These are phyloP conservation scores for Styela clava DNA, from an alignment of 23 tunicate genomes.

Conservation along the genomic window DNA sequence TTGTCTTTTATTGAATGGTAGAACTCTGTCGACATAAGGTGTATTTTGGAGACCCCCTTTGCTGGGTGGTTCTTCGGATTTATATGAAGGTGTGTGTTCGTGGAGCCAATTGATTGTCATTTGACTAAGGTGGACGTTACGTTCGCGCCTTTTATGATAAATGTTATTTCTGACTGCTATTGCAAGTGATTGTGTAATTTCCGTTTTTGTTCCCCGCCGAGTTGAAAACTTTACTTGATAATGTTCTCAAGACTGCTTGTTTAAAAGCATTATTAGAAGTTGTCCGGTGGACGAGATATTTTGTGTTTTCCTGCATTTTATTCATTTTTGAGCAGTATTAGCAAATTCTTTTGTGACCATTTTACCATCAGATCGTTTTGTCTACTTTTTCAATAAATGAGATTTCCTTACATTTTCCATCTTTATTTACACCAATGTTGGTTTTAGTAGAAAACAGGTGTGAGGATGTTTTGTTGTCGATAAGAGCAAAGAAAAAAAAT, in stretches of 20 bases:
- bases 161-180: neutral
- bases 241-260: neutral
- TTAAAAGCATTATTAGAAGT: neutral
- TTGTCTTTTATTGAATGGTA: neutral
- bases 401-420: neutral
- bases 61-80: neutral
- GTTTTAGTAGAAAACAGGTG: too few relatives aligned
- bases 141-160: neutral
- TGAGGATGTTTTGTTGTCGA: too few relatives aligned
- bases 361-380: conserved; percentile 30
- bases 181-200: neutral
- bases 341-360: conserved; percentile 17
- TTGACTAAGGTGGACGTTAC: neutral
- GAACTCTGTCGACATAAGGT: neutral
- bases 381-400: conserved; percentile 32
- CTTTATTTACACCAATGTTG: too few relatives aligned
- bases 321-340: conserved; percentile 20
- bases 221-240: neutral
- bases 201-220: neutral
- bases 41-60: neutral
- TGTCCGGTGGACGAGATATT: neutral
- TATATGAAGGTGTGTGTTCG: neutral
- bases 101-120: neutral
- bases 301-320: neutral
- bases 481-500: too few relatives aligned